phyloP scores from a whole-genome alignment of 53 echinoderm and acorn worm genomes.

The Apostichopus leukothele region DNA sequence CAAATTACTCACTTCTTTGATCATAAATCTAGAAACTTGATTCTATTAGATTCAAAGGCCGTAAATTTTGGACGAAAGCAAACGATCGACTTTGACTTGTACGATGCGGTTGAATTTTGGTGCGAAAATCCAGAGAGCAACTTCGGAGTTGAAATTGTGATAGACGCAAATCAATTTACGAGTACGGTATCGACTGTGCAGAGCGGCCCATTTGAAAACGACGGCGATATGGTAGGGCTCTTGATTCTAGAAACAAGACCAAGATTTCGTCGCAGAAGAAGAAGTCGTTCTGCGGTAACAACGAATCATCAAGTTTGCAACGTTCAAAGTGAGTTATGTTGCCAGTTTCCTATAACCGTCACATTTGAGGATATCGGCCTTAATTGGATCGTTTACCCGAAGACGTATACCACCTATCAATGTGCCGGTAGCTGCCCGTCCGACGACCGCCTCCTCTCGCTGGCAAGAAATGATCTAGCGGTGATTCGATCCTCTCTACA shows the following conservation, averaged over 20 bases:
- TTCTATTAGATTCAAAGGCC: constrained; percentile 17
- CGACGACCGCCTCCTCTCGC: not conserved
- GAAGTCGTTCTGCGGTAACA: not conserved
- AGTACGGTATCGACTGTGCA: not conserved
- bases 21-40: not conserved
- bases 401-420: not conserved
- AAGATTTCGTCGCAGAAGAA: not conserved
- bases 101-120: not conserved
- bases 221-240: not conserved
- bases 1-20: not conserved
- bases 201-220: not conserved
- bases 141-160: constrained; percentile 1
- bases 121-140: not conserved
- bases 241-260: not conserved
- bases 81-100: not conserved
- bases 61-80: not conserved
- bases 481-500: constrained; percentile 4
- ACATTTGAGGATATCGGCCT: not conserved
- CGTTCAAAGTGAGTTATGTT: not conserved
- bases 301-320: not conserved
- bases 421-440: constrained; percentile 13
- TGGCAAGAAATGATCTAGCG: constrained; percentile 11
- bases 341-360: constrained; percentile 3
- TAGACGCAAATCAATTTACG: not conserved
- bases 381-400: not conserved